Base-by-base conservation (phyloP, 2,888 invertebrate species). In the Cyclophora albipunctata region DNA sequence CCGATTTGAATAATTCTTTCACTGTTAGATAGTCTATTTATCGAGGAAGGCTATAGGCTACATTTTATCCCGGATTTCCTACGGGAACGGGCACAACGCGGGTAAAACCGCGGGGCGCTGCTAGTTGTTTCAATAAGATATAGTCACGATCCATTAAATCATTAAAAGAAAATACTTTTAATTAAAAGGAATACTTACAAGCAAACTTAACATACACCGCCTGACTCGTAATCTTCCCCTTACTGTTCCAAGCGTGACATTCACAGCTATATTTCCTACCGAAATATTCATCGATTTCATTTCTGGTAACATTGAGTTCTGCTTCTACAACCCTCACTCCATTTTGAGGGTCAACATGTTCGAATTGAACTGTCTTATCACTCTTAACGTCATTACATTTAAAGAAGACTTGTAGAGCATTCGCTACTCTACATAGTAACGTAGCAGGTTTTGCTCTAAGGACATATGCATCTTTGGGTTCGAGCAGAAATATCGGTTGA, bases 391-490 rank as follows among this genome's bases (percentile, higher is more conserved):
- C 93, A 75, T 96, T 96, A 80, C 97, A 97, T 69, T 93, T 92
- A 84, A 96, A 96, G 73, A 76, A 85, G 6, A 91, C 92, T 79
- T 95, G 92, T n/a, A 97, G 90, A 33, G 98, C 96, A 79, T 97
- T 95, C 3, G 96, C 94, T 0, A 97, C 98, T 66, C 94, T 92
- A 75, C 99, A 99, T 48, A 93, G 91, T 40, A 99, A 86, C 3
- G 92, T 92, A 0, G 97, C 97, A 40, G 98, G 96, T 65, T 96
- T 94, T 69, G 93, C 96, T 73, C 96, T 94, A 43, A 97, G 92
- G 55, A 98, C 96, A 82, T 93, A 98, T 1, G 95, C 91, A 75
- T 95, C 94, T 68, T 95, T 92, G 2, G 98, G 98, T 75, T 98
- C 96, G 57, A 93, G 90, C 20, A 96, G 91, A 76, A 98, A 98